phyloP scores from a whole-genome alignment of 2,888 invertebrate species.

The Gymnoscelis rufifasciata region DNA sequence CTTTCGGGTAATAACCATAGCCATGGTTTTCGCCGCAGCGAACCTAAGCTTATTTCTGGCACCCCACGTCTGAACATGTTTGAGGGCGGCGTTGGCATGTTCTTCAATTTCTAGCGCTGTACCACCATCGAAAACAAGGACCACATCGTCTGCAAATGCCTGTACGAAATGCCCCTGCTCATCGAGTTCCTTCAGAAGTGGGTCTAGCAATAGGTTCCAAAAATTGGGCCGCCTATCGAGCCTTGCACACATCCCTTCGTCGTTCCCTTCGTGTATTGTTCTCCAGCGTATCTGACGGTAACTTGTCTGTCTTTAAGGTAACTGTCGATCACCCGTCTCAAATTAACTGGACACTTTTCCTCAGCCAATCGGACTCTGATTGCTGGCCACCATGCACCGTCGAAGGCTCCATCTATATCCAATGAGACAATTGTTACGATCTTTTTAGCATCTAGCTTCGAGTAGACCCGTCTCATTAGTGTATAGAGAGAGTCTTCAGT shows the following conservation, averaged over 20 bases:
- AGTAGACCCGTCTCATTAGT: no score
- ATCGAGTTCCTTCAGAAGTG: neutral
- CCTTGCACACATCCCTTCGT: constrained; percentile 1
- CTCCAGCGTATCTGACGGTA: neutral
- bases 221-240: constrained; percentile 1
- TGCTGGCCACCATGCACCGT: no score
- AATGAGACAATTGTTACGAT: no score
- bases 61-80: neutral
- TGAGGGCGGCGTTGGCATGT: neutral
- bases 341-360: no score
- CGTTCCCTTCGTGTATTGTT: neutral
- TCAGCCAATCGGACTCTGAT: no score
- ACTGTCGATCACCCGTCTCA: no score
- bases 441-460: no score
- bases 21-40: neutral
- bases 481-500: no score
- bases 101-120: neutral
- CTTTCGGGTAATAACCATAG: neutral
- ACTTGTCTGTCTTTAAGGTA: no score
- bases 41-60: neutral
- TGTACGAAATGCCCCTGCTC: neutral
- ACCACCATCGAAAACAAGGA: neutral
- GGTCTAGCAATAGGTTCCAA: neutral
- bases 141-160: neutral
- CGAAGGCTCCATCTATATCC: no score